A percentile compares a stretch with the other conserved stretches of the same genome.
These are phyloP conservation scores for Polypedilum vanderplanki DNA, from an alignment of 1,140 invertebrate species.

Conservation along the genomic window DNA sequence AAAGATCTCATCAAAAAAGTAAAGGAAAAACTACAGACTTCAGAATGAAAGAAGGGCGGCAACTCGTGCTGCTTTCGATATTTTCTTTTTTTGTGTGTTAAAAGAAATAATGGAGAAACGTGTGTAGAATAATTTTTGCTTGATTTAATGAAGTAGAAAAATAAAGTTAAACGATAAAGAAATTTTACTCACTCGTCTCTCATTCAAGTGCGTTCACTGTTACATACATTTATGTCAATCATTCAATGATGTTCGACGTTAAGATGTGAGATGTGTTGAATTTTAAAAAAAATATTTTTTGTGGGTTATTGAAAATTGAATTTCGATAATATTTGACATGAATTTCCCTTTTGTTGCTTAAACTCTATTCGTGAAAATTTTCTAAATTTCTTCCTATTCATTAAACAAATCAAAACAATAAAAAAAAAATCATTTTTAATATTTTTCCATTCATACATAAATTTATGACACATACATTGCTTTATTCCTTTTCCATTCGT, in stretches of 20 bases:
- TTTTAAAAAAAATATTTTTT: too few species aligned
- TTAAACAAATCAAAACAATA: too few species aligned
- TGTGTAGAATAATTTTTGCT: slow-evolving; percentile 15
- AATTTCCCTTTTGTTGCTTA: not conserved
- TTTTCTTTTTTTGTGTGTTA: too few species aligned
- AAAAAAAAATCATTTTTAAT: too few species aligned
- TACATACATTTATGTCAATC: slow-evolving; percentile 18
- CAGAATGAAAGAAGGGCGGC: not conserved
- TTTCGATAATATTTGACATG: not conserved
- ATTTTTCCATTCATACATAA: too few species aligned
- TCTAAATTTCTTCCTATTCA: too few species aligned
- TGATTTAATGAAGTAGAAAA: slow-evolving; percentile 27
- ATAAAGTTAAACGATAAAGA: slow-evolving; percentile 25
- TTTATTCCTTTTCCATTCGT: too few species aligned
- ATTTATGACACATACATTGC: too few species aligned
- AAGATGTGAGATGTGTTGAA: not conserved
- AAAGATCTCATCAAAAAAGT: too few species aligned
- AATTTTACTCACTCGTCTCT: not conserved
- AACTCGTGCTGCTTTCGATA: not conserved
- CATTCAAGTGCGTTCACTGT: not conserved
- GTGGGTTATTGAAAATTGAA: too few species aligned
- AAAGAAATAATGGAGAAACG: not conserved
- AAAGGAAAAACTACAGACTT: not conserved
- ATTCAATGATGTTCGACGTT: not conserved
- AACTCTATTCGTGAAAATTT: too few species aligned